Base-by-base conservation (phyloP, 2,797 vertebrate species). In the Chanos chanos region DNA sequence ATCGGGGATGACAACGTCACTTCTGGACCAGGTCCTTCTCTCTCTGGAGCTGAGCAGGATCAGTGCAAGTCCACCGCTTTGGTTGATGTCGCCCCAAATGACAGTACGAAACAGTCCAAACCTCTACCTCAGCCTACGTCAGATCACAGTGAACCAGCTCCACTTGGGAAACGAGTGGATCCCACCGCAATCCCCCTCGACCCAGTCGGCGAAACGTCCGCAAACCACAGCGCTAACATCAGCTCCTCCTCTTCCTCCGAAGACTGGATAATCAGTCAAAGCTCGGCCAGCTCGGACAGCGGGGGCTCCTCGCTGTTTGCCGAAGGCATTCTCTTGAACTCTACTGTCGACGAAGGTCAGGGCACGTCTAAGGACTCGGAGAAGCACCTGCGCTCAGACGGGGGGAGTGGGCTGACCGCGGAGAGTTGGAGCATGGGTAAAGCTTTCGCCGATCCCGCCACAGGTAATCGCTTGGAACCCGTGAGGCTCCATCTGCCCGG, bases 401-500 rank as follows among this genome's bases (percentile, higher is more conserved):
- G 7, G 21, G 54, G 48, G 47, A 58, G 68, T 53, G 64, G 70
- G 72, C 63, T 92, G 39, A 87, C 81, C 64, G 88, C 87, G 21
- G 89, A 92, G 69, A 83, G 77, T 1, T 99, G 97, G 96, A 95
- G 95, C 72, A 86, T 77, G 68, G 96, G 97, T 28, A 86, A 70
- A 4, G 84, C 83, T 21, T 75, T 94, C 61, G 89, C 67, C 10
- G 85, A 90, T 75, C 71, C 71, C 0, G 16, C 30, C 1, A 66
- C 81, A 9, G 83, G 89, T 75, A 83, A 85, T 31, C 85, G 81
- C 1, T 74, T 98, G 50, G 88, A 90, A 71, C 94, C 96, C 6
- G 86, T 99, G 62, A 82, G 71, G 51, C 74, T 97, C 56, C 86
- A 90, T 55, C 70, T 78, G 13, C 85, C 88, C 36, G 72, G 76